phyloP scores from a whole-genome alignment of 1,140 invertebrate species.

The Bombus ignitus region DNA sequence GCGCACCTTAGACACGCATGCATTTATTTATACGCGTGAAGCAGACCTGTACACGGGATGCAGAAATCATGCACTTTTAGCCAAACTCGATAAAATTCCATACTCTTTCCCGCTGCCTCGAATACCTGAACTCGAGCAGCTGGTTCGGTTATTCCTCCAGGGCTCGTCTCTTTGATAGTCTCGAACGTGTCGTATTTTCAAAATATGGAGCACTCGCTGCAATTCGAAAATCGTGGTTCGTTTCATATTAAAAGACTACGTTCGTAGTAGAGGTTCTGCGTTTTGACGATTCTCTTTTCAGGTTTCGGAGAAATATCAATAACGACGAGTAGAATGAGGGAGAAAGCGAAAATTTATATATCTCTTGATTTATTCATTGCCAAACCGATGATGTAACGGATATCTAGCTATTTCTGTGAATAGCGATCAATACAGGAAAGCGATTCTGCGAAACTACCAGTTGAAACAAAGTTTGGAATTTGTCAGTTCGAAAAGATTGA shows the following conservation, averaged over 20 bases:
- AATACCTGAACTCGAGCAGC: neutral
- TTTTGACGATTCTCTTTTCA: neutral
- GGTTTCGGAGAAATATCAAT: neutral
- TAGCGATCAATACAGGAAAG: too few relatives aligned
- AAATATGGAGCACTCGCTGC: neutral
- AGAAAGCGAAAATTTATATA: too few relatives aligned
- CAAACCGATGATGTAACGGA: too few relatives aligned
- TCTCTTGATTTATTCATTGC: too few relatives aligned
- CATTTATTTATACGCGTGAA: conserved; percentile 47
- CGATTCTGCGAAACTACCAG: too few relatives aligned
- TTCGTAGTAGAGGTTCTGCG: neutral
- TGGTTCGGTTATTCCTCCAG: neutral
- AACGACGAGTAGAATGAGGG: neutral
- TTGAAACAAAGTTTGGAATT: too few relatives aligned
- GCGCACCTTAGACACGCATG: conserved; percentile 51
- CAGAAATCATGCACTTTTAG: conserved; percentile 16
- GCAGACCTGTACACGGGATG: conserved; percentile 25
- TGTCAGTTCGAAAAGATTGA: too few relatives aligned
- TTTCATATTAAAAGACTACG: neutral
- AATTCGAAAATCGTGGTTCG: neutral
- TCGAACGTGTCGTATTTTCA: neutral
- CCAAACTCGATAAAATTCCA: conserved; percentile 9
- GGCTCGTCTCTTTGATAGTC: neutral
- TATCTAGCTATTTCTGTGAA: too few relatives aligned
- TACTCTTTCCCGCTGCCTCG: neutral